Evolutionary conservation across 2,797 vertebrate species (phyloP).

Genomic region (Pachyuromys duprasi): DNA sequence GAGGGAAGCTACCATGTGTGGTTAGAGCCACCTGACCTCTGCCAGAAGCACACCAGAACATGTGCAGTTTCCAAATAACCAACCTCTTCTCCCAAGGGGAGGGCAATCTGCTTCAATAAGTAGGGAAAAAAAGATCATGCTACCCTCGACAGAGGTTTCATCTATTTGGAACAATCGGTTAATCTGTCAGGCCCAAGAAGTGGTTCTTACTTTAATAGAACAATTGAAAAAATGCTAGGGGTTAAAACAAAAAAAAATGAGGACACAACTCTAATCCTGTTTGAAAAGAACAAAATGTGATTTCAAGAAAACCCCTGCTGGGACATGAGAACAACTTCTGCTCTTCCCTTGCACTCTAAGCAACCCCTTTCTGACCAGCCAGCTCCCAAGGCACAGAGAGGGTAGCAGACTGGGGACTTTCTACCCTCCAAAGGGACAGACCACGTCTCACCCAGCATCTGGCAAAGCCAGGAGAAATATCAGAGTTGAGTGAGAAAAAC

Average conservation of each 20-base stretch:
- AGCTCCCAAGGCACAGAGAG: neutral
- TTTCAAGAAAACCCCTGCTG: slow-evolving; percentile 29
- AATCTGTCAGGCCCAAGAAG: slow-evolving; percentile 28
- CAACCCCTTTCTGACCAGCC: neutral
- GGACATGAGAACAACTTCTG: neutral
- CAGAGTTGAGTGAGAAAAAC: neutral
- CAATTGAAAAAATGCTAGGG: slow-evolving; percentile 22
- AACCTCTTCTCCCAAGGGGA: neutral
- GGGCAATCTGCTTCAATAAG: neutral
- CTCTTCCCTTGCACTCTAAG: neutral
- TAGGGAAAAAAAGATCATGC: neutral
- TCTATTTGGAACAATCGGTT: neutral
- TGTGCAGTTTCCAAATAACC: neutral
- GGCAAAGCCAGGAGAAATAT: slow-evolving; percentile 42
- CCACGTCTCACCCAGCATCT: neutral
- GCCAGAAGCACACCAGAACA: neutral
- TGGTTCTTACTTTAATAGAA: slow-evolving; percentile 16
- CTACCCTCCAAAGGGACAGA: slow-evolving; percentile 26
- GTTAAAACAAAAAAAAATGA: neutral
- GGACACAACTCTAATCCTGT: slow-evolving; percentile 18
- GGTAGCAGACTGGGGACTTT: neutral
- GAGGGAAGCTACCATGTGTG: neutral
- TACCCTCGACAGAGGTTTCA: slow-evolving; percentile 44
- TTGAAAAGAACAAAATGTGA: slow-evolving; percentile 55
- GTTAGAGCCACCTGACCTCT: neutral